Conservation (phyloP, 1,140 invertebrate genomes). For the Drosophila saltans region DNA sequence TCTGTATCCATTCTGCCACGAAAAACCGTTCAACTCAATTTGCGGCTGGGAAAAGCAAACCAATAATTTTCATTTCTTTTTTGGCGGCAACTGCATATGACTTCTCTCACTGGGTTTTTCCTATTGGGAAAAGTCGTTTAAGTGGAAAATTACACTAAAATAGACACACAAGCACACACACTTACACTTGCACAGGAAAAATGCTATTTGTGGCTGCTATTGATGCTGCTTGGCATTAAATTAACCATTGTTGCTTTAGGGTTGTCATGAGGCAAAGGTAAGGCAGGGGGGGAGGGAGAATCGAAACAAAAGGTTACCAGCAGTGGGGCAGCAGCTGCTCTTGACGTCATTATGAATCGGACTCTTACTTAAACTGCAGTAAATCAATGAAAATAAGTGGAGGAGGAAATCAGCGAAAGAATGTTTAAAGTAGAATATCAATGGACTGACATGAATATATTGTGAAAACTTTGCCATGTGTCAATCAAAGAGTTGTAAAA, state of each 20-base stretch:
- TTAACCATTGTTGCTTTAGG: constrained; percentile 16
- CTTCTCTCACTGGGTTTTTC: constrained; percentile 38
- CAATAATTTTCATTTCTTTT: constrained; percentile 78
- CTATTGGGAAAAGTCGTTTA: constrained; percentile 58
- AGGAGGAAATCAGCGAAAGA: neutral
- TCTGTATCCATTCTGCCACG: constrained; percentile 12
- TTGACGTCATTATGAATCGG: neutral
- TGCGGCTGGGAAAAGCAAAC: constrained; percentile 45
- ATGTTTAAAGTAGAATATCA: neutral
- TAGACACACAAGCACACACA: constrained; percentile 57
- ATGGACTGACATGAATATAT: too few species aligned
- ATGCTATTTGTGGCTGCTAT: constrained; percentile 63
- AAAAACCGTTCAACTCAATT: constrained; percentile 76
- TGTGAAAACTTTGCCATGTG: too few species aligned
- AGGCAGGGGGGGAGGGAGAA: neutral
- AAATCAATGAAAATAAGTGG: neutral
- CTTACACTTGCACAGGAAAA: constrained; percentile 21
- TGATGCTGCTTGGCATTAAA: constrained; percentile 33
- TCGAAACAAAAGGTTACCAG: neutral
- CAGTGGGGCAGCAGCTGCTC: neutral
- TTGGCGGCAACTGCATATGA: constrained; percentile 56
- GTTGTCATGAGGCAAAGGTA: neutral
- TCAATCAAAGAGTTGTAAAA: too few species aligned
- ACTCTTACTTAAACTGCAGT: neutral
- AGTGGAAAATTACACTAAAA: constrained; percentile 78